phyloP scores from a whole-genome alignment of 2,888 invertebrate genomes.

The Megamerina dolium region DNA sequence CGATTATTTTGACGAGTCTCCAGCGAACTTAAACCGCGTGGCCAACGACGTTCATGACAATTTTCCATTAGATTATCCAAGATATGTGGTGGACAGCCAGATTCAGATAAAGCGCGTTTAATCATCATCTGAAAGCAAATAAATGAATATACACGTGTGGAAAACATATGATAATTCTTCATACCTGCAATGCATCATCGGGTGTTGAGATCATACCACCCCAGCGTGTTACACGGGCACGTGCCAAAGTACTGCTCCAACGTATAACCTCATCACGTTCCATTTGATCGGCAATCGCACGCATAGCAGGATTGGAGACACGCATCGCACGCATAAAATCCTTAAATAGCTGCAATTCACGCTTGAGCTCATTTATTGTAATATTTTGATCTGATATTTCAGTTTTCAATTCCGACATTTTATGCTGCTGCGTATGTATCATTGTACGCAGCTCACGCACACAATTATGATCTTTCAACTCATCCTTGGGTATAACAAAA shows the following conservation, averaged over 20 bases:
- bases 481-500: constrained; percentile 90
- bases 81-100: constrained; percentile 89
- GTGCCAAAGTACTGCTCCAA: constrained; percentile 77
- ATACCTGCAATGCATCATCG: constrained; percentile 84
- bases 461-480: constrained; percentile 90
- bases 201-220: constrained; percentile 99
- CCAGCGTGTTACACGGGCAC: constrained; percentile 91
- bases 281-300: constrained; percentile 89
- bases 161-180: constrained; percentile 3
- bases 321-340: constrained; percentile 92
- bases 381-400: constrained; percentile 81
- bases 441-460: constrained; percentile 78
- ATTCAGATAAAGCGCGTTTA: constrained; percentile 84
- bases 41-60: constrained; percentile 94
- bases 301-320: constrained; percentile 85
- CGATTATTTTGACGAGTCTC: constrained; percentile 93
- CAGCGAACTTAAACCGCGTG: constrained; percentile 82
- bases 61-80: constrained; percentile 95
- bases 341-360: constrained; percentile 82
- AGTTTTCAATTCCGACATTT: constrained; percentile 78
- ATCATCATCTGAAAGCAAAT: constrained; percentile 77
- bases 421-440: constrained; percentile 80
- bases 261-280: constrained; percentile 87
- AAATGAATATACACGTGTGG: constrained; percentile 6
- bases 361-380: constrained; percentile 81